Percentiles rank a stretch among this genome's conserved stretches.
Evolutionary conservation across 1,140 invertebrate genomes (phyloP).

Genomic region (Hylaeus volcanicus): DNA sequence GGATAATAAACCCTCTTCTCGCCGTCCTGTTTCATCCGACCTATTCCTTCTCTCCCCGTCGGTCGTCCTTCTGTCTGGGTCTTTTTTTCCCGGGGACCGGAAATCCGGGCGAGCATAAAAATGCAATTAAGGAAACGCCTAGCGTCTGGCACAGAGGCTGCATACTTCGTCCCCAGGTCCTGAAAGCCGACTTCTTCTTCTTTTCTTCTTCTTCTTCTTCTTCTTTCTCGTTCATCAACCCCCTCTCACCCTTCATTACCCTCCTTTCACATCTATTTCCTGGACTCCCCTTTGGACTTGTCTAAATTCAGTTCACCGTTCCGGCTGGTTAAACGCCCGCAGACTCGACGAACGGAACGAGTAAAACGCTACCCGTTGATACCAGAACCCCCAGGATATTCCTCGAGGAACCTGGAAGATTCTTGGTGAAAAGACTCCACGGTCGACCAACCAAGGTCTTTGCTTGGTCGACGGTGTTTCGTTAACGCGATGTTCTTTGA

Average conservation of each 20-base stretch:
- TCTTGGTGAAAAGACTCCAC: slow-evolving; percentile 1
- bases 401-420: not conserved
- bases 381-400: too few relatives aligned
- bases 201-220: slow-evolving; percentile 23
- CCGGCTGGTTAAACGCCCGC: slow-evolving; percentile 24
- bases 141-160: slow-evolving; percentile 45
- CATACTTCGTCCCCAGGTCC: slow-evolving; percentile 13
- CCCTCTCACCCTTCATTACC: slow-evolving; percentile 27
- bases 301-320: slow-evolving; percentile 34
- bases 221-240: slow-evolving; percentile 12
- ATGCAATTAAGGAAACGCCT: slow-evolving; percentile 78
- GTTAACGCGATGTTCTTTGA: not conserved
- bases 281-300: not conserved
- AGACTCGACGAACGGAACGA: not conserved
- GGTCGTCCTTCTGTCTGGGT: not conserved
- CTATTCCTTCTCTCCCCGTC: not conserved
- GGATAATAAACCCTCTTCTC: slow-evolving; percentile 58
- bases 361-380: not conserved
- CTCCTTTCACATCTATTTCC: not conserved
- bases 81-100: slow-evolving; percentile 47
- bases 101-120: slow-evolving; percentile 75
- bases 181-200: slow-evolving; percentile 43
- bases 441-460: not conserved
- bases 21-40: not conserved
- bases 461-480: not conserved